phyloP scores from a whole-genome alignment of 2,797 vertebrate genomes.

The Alcedo quadribrachys region DNA sequence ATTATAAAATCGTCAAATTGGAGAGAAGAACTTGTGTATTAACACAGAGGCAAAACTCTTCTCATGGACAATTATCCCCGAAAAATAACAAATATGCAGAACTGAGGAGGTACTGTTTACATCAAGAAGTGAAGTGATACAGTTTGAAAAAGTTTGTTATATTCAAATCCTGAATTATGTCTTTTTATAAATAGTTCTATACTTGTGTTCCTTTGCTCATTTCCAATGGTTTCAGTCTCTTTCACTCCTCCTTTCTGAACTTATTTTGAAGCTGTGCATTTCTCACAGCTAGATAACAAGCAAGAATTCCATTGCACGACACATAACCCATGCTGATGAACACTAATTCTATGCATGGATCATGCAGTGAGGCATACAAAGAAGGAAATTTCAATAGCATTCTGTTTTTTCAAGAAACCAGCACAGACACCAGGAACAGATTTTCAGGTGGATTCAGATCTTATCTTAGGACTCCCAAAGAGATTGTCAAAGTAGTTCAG shows the following conservation, averaged over 20 bases:
- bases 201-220: background rate
- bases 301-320: slow-evolving; percentile 11
- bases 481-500: background rate
- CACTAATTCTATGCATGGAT: slow-evolving; percentile 57
- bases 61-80: background rate
- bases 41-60: background rate
- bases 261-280: slow-evolving; percentile 53
- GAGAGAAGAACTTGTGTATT: background rate
- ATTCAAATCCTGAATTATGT: background rate
- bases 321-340: slow-evolving; percentile 40
- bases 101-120: background rate
- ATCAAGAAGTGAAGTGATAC: background rate
- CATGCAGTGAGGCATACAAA: slow-evolving; percentile 2
- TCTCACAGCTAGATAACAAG: slow-evolving; percentile 52
- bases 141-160: background rate
- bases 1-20: background rate
- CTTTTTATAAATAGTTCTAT: background rate
- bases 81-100: background rate
- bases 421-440: background rate
- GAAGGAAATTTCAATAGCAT: slow-evolving; percentile 43
- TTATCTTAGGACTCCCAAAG: background rate
- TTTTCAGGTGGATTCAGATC: slow-evolving; percentile 16
- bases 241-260: background rate
- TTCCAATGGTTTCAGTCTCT: slow-evolving; percentile 24
- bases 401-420: slow-evolving; percentile 11